Base-by-base conservation (phyloP, 2,797 vertebrate genomes). In the Gambelia wislizenii region DNA sequence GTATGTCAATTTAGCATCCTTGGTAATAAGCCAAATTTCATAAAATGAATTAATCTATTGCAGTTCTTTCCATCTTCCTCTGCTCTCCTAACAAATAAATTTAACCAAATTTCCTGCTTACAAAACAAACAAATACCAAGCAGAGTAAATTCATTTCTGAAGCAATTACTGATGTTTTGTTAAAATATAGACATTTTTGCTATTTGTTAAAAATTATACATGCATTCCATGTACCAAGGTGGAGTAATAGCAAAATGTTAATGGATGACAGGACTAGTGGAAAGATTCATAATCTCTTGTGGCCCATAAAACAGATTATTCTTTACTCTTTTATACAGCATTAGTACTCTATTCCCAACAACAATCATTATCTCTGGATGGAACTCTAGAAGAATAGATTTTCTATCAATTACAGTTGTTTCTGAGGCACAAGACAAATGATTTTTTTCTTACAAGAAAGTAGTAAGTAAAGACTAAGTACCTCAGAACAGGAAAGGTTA, bases 381-480 rank as follows among this genome's bases (percentile, higher is more conserved):
- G 49, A 30, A 4, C 59, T 59, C 42, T 36, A 25, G 78, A 54
- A 36, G 42, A 70, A 61, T 59, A 47, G 86, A 61, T 82, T 83
- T 87, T 47, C 52, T 61, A 36, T 87, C 79, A 82, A 74, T 61
- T 33, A 59, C 8, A 44, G 30, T 47, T 81, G 76, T 47, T 81
- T 72, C 77, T 72, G 64, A 70, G 33, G 64, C 10, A 22, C 25
- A 54, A 18, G 42, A 42, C 9, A 79, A 70, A 44, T 69, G 61
- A 75, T 82, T 82, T 86, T 61, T 39, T 54, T 82, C 52, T 74
- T 82, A 44, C 52, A 82, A 75, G 79, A 82, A 82, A 61, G 59
- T 27, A 61, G 52, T 44, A 87, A 59, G 78, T 52, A 49, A 86
- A n/a, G n/a, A 52, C 6, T 78, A 72, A 80, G 33, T 36, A 86